phyloP scores from a whole-genome alignment of 2,888 invertebrate species.

The Hemithea aestivaria region DNA sequence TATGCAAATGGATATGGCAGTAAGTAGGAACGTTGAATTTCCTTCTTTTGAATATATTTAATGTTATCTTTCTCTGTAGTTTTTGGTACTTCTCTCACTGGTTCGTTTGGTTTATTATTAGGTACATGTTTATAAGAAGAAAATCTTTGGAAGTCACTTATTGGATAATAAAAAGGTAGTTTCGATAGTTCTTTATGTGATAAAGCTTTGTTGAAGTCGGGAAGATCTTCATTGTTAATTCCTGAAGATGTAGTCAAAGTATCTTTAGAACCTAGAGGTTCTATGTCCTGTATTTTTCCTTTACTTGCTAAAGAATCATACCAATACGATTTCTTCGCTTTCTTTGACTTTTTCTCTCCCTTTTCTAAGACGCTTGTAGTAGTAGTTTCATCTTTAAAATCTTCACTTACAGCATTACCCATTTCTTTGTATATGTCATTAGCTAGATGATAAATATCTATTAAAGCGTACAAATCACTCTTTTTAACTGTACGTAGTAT shows the following conservation, averaged over 20 bases:
- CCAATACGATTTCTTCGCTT: constrained; percentile 45
- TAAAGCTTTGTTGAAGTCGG: constrained; percentile 37
- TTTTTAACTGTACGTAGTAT: constrained; percentile 58
- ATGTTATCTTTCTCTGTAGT: neutral
- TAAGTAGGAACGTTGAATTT: constrained; percentile 34
- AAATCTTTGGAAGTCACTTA: constrained; percentile 46
- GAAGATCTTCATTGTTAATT: constrained; percentile 9
- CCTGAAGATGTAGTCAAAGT: constrained; percentile 17
- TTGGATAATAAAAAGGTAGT: constrained; percentile 52
- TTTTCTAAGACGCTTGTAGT: constrained; percentile 15
- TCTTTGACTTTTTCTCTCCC: constrained; percentile 13
- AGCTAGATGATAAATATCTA: constrained; percentile 66
- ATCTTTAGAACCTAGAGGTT: constrained; percentile 15
- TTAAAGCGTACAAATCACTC: constrained; percentile 63
- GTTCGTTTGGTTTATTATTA: constrained; percentile 1
- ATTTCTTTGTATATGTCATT: constrained; percentile 66
- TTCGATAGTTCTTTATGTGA: constrained; percentile 38
- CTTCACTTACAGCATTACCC: constrained; percentile 37
- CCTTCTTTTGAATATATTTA: constrained; percentile 1
- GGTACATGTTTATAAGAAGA: constrained; percentile 43
- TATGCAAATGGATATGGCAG: constrained; percentile 54
- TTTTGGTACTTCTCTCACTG: neutral
- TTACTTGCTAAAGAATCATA: constrained; percentile 42
- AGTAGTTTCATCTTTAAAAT: constrained; percentile 28
- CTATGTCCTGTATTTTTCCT: constrained; percentile 29